These are phyloP conservation scores for Helicoverpa assulta DNA, from an alignment of 2,888 invertebrate species.

Conservation along the genomic window DNA sequence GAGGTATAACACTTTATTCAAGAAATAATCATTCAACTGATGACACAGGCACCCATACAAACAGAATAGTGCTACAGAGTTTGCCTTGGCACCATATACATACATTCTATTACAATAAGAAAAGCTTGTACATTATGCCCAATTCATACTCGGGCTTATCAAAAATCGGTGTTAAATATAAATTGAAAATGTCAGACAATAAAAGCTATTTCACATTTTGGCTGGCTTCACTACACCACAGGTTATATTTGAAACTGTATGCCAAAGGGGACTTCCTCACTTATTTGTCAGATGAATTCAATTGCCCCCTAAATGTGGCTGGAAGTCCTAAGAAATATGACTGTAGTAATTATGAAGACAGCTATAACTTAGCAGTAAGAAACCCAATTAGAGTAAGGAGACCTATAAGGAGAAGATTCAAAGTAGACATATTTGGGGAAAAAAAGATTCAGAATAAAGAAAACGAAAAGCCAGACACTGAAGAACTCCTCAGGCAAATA, in stretches of 20 bases:
- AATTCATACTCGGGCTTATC: slow-evolving; percentile 89
- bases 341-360: slow-evolving; percentile 88
- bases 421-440: slow-evolving; percentile 86
- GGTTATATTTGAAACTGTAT: slow-evolving; percentile 93
- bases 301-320: slow-evolving; percentile 85
- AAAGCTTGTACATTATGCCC: slow-evolving; percentile 91
- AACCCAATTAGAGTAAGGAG: slow-evolving; percentile 81
- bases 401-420: slow-evolving; percentile 88
- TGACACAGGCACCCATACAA: slow-evolving; percentile 74
- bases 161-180: slow-evolving; percentile 92
- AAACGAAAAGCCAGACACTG: slow-evolving; percentile 91
- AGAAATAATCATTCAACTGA: slow-evolving; percentile 81
- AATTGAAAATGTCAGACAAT: slow-evolving; percentile 93
- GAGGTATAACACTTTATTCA: slow-evolving; percentile 91
- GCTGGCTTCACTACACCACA: slow-evolving; percentile 94
- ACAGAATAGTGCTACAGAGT: slow-evolving; percentile 87
- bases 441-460: slow-evolving; percentile 92
- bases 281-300: slow-evolving; percentile 91
- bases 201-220: slow-evolving; percentile 95
- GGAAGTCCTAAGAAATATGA: slow-evolving; percentile 75
- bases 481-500: slow-evolving; percentile 81
- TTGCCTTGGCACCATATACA: slow-evolving; percentile 93
- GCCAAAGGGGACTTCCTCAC: slow-evolving; percentile 93
- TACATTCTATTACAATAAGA: slow-evolving; percentile 94
- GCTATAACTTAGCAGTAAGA: slow-evolving; percentile 87